Evolutionary conservation across 2,888 invertebrate species (phyloP), one percentile per base, ranked within the genome.

Genomic region (Acanthacorydalis orientalis): DNA sequence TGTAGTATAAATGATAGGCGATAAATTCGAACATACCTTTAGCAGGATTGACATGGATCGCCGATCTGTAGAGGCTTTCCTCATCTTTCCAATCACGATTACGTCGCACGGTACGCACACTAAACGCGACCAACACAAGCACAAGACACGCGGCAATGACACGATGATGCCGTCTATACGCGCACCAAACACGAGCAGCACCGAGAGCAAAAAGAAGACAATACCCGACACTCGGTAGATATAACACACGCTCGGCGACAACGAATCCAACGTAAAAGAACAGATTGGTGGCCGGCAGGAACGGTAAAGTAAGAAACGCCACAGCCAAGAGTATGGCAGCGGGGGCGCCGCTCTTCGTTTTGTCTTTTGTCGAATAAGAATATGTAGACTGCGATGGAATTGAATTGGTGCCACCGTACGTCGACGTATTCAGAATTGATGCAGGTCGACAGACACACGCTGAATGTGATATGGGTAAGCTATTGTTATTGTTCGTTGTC

Each of bases 231-330:
- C 92, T 93, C 45, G 96, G 95, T 65, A 96, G 78, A 70, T 96
- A 97, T 53, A 97, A 74, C 54, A 96, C 83, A 53, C 96, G 77
- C 69, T 97, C 97, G 50, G 96, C 97, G 48, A 96, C 86, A 55
- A 97, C 96, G 68, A 97, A 97, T 44, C 97, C 97, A 51, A 97
- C 96, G 68, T 96, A 95, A 72, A 95, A 93, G 68, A 96, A 83
- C 57, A 95, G 70, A 74, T 97, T 97, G 58, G 90, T 85, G 52
- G 96, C 95, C 53, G 95, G 96, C 60, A 96, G 74, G 70, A 95
- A 96, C 51, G 96, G 93, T 56, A 96, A 72, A 55, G 85, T 78
- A 62, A 93, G 75, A 60, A 96, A 79, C 46, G 83, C 78, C 53
- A 82, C 70, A 55, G 80, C 77, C 65, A 80, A 72, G 50, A 82